Evolutionary conservation across 2,888 invertebrate genomes (phyloP), one percentile per base, ranked within the genome.

Genomic region (Odontothrips loti): DNA sequence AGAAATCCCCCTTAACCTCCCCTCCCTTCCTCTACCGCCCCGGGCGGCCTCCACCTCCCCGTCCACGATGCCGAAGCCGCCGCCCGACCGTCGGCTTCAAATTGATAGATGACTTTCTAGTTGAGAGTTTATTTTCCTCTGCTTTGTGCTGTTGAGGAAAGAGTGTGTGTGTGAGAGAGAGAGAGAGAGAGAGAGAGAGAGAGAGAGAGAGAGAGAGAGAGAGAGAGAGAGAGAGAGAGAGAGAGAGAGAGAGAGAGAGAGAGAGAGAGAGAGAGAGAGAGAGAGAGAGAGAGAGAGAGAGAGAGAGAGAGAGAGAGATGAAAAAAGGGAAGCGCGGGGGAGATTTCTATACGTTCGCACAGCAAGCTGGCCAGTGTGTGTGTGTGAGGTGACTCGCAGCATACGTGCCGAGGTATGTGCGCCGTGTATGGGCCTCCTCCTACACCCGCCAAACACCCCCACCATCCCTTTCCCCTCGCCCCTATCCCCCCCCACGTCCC

Each of bases 101-200:
- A 75, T 75, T 75, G 68, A 75, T 75, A 27, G 68, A 75, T 75
- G 68, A 27, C 68, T 75, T 75, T 75, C 68, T 27, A 75, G 68
- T 75, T 75, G 27, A 68, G 68, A 75, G 68, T 75, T 75, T 75
- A 75, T 75, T 75, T 75, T 75, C 27, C 34, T 6, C 68, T 27
- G 68, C 68, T 75, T 75, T 23, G 27, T 75, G 68, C n/a, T 75
- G 68, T 58, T 58, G 20, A 15, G 58, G 15, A 10, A 51, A 17
- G n/a, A n/a, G n/a, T n/a, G n/a, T 15, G 48, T 15, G 15, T 15
- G 48, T 15, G 48, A 51, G 51, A 51, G 3, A 51, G 51, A 51
- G 3, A 51, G 51, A 51, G 3, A 51, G 51, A 3, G 3, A 51
- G 51, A 51, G 51, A 51, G 51, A 51, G 51, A 51, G 51, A 51